A percentile compares a stretch with the other conserved stretches of the same genome.
Evolutionary conservation across 2,113 vertebrate genomes (phyloP).

Genomic region (Sphyrna mokarran): DNA sequence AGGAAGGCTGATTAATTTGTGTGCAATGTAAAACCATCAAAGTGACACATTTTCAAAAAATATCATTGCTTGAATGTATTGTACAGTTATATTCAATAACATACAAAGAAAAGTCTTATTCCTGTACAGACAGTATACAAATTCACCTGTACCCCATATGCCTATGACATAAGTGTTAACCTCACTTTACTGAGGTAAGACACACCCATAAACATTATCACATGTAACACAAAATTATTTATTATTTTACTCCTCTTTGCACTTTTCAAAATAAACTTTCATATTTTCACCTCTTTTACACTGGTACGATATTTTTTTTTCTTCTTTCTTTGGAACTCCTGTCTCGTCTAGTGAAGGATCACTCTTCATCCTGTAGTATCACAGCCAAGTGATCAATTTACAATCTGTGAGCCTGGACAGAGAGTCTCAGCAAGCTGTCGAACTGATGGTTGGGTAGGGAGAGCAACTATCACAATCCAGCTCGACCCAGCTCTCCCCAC

Average conservation of each 20-base stretch:
- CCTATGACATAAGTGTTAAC: neutral
- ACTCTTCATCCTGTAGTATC: neutral
- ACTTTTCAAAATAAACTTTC: constrained; percentile 26
- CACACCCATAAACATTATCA: neutral
- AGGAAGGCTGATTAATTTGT: neutral
- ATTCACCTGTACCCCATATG: constrained; percentile 5
- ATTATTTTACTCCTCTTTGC: neutral
- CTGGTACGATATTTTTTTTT: neutral
- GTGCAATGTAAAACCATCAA: neutral
- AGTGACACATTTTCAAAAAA: constrained; percentile 17
- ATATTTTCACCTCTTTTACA: neutral
- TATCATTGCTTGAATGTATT: constrained; percentile 32
- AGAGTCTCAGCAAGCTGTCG: neutral
- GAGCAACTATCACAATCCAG: neutral
- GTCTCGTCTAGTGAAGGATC: neutral
- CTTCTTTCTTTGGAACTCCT: neutral
- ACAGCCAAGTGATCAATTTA: neutral
- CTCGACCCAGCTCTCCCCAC: neutral
- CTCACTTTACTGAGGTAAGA: constrained; percentile 1
- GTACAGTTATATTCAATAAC: constrained; percentile 15
- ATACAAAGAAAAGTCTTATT: constrained; percentile 24
- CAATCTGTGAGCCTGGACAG: neutral
- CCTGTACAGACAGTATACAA: constrained; percentile 26
- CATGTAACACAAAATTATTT: neutral
- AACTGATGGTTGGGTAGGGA: neutral